Evolutionary conservation across 2,113 vertebrate species (phyloP).

Genomic region (Corythoichthys intestinalis): DNA sequence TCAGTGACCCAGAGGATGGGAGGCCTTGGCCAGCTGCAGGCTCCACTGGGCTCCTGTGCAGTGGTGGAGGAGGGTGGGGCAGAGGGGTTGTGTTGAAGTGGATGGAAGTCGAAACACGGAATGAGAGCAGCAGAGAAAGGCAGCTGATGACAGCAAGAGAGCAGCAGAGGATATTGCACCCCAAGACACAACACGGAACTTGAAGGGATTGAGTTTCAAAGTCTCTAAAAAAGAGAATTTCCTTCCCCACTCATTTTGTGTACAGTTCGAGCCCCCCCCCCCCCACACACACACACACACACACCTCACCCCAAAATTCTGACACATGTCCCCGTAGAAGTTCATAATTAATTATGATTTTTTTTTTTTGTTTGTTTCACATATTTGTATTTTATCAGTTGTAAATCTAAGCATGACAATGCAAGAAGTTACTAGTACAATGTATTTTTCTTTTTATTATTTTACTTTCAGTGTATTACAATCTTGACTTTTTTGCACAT

Average conservation of each 20-base stretch:
- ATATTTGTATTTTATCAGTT: neutral
- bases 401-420: neutral
- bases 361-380: neutral
- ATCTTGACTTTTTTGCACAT: neutral
- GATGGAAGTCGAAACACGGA: constrained; percentile 25
- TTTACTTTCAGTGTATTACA: too few relatives aligned
- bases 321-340: neutral
- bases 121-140: constrained; percentile 46
- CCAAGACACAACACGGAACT: constrained; percentile 70
- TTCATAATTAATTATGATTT: neutral
- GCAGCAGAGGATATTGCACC: constrained; percentile 62
- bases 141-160: constrained; percentile 65
- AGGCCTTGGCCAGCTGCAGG: constrained; percentile 65
- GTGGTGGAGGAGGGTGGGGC: constrained; percentile 24
- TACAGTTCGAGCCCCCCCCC: neutral
- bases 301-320: neutral
- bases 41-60: constrained; percentile 46
- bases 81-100: constrained; percentile 6
- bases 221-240: constrained; percentile 46
- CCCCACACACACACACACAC: too few relatives aligned
- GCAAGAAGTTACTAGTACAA: neutral
- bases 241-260: constrained; percentile 36
- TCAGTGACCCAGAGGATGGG: constrained; percentile 55
- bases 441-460: neutral
- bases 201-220: constrained; percentile 70